Base-by-base conservation (phyloP, 2,797 vertebrate species). In the Lithobates pipiens region DNA sequence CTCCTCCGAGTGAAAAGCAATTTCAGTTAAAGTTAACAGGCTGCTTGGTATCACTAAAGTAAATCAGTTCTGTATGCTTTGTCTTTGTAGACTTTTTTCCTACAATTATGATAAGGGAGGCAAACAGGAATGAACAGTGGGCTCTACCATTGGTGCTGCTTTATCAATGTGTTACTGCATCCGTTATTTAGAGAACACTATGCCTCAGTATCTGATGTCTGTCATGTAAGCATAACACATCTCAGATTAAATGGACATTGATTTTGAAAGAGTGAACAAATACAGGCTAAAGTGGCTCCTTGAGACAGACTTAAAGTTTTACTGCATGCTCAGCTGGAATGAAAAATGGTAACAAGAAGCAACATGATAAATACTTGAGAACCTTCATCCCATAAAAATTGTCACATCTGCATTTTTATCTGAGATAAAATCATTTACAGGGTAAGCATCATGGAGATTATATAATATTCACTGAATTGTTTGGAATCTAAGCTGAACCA, bases 221-320 rank as follows among this genome's bases (percentile, higher is more conserved):
- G 82, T 84, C 85, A 77, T 71, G 63, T 91, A 88, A 87, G 71
- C 83, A 73, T 73, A 88, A 83, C 81, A 34, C 84, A 91, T 89
- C 72, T 44, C 86, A 89, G 91, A 91, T 92, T 90, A 91, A 91
- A 90, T 90, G 86, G 88, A 83, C 86, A 90, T 80, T 89, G 87
- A 83, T 91, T 88, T 90, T 86, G 88, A 85, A 82, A 88, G 89
- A 86, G 61, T 85, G 80, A 88, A 88, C 85, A 91, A 91, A 86
- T 88, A 91, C 87, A 90, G 90, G 88, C 84, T 80, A 74, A 91
- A 89, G 90, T 90, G 91, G 88, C 89, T 89, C 89, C 89, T 92
- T 89, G 89, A 44, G 89, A 86, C 75, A 61, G 80, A 79, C 76
- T 15, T 83, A 75, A 71, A 71, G 50, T 3, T 54, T 44, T 50